Conservation (phyloP, 2,113 vertebrate genomes). For the Copsychus sechellarum region DNA sequence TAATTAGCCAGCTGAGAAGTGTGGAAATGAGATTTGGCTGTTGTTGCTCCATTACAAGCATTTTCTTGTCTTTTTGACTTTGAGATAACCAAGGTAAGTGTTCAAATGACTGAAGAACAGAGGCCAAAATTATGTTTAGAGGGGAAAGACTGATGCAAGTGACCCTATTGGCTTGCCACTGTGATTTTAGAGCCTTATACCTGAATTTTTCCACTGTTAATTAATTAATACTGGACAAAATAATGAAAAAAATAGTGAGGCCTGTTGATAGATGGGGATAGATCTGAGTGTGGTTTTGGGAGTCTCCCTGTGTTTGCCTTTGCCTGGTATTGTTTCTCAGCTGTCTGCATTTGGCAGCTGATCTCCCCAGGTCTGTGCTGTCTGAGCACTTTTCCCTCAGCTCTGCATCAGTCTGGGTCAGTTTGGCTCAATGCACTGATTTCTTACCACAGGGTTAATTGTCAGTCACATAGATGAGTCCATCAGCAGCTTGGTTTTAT, state of each 20-base stretch:
- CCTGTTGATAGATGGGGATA: neutral
- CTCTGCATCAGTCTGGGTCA: neutral
- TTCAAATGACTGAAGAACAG: neutral
- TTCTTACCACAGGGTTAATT: neutral
- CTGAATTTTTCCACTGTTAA: neutral
- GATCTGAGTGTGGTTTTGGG: neutral
- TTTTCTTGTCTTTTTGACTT: neutral
- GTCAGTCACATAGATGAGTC: neutral
- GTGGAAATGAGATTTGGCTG: neutral
- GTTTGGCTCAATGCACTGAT: neutral
- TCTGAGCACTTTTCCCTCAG: neutral
- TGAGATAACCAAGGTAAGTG: neutral
- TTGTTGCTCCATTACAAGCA: neutral
- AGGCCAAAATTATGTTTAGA: neutral
- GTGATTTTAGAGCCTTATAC: neutral
- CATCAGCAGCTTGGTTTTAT: neutral
- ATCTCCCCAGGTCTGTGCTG: neutral
- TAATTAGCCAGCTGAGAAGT: neutral
- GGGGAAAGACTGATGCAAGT: neutral
- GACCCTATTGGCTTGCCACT: too few relatives aligned
- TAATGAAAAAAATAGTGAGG: neutral
- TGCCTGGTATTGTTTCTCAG: rapidly evolving
- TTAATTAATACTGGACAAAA: neutral
- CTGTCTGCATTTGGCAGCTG: neutral
- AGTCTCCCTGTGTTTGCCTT: neutral